phyloP scores from a whole-genome alignment of 2,113 vertebrate species.

The Cygnus buccinator region DNA sequence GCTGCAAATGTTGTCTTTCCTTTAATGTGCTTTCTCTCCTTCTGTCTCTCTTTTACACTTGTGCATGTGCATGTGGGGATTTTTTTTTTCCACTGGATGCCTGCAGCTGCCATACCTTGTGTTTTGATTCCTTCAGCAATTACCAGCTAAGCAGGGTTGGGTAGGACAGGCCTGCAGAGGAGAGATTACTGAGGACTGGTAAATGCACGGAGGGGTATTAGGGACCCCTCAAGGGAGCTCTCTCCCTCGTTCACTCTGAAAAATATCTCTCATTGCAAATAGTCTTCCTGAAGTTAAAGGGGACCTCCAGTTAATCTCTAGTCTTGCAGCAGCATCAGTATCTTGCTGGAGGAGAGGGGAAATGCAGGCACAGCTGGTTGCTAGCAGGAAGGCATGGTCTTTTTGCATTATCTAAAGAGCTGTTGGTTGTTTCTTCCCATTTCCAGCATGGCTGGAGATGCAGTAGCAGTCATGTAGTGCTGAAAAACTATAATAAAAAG shows the following conservation, averaged over 20 bases:
- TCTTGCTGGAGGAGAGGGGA: background rate
- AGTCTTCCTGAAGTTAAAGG: background rate
- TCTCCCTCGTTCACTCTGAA: background rate
- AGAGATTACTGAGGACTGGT: background rate
- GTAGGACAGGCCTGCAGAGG: slow-evolving; percentile 12
- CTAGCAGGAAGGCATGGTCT: background rate
- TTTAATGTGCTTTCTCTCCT: slow-evolving; percentile 30
- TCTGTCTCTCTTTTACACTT: background rate
- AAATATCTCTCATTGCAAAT: background rate
- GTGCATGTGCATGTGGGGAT: background rate
- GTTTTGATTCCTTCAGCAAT: background rate
- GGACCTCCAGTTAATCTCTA: slow-evolving; percentile 3
- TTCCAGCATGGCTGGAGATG: slow-evolving; percentile 19
- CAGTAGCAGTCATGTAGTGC: background rate
- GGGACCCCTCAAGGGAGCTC: background rate
- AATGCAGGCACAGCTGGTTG: background rate
- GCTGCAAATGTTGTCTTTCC: slow-evolving; percentile 19
- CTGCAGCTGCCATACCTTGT: slow-evolving; percentile 14
- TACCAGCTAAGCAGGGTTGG: background rate
- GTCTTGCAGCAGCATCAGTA: background rate
- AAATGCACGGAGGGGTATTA: background rate
- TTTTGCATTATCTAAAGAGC: background rate
- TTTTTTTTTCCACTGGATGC: background rate
- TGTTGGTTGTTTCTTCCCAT: background rate
- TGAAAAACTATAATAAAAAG: slow-evolving; percentile 50